Evolutionary conservation across 53 echinoderm and acorn worm genomes (phyloP).

Genomic region (Holothuria leucospilota): DNA sequence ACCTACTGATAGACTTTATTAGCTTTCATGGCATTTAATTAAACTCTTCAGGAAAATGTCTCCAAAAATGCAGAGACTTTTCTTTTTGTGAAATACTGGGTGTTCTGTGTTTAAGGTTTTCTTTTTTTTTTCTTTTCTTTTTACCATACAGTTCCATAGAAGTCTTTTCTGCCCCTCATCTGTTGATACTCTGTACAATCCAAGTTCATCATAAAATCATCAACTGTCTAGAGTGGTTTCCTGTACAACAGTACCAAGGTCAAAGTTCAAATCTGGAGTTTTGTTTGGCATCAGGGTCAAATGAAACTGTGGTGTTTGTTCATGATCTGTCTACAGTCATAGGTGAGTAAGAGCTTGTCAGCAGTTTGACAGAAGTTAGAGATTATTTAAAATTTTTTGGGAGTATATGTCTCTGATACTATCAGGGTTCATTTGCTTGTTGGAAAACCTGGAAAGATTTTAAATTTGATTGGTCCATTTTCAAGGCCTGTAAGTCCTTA

Average conservation of each 20-base stretch:
- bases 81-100: too few relatives aligned
- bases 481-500: too few relatives aligned
- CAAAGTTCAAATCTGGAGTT: conserved; percentile 58
- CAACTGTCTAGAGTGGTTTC: conserved; percentile 95
- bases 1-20: too few relatives aligned
- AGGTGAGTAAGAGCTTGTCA: conserved; percentile 47
- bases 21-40: too few relatives aligned
- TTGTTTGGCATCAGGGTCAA: conserved; percentile 93
- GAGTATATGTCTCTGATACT: too few relatives aligned
- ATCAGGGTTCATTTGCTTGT: too few relatives aligned
- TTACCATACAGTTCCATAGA: conserved; percentile 75
- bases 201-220: conserved; percentile 91
- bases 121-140: conserved; percentile 1
- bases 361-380: neutral
- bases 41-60: too few relatives aligned
- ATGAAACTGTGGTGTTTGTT: conserved; percentile 80
- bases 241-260: conserved; percentile 24
- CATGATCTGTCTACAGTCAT: conserved; percentile 76
- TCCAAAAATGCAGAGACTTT: too few relatives aligned
- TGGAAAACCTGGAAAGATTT: too few relatives aligned
- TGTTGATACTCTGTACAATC: conserved; percentile 76
- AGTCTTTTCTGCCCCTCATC: conserved; percentile 73
- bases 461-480: too few relatives aligned
- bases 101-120: neutral
- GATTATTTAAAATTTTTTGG: neutral